Conservation (phyloP, 2,113 vertebrate genomes). For the Ascaphus truei region DNA sequence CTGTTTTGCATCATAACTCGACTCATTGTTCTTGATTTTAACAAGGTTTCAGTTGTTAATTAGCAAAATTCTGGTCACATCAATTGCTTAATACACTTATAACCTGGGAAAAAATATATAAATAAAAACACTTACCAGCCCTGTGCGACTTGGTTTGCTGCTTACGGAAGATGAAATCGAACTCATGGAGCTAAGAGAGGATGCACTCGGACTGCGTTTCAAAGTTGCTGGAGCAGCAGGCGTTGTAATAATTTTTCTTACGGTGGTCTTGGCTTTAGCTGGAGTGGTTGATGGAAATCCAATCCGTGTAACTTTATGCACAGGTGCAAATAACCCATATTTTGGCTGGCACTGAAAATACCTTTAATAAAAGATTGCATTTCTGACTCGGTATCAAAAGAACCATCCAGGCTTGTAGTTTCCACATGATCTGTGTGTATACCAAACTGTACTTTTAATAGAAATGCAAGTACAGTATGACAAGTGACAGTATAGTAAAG, state of each 20-base stretch:
- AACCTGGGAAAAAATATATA: background rate
- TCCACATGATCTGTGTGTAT: background rate
- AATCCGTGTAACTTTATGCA: slow-evolving; percentile 95
- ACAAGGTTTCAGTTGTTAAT: too few relatives aligned
- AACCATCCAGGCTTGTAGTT: too few relatives aligned
- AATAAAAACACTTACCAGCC: slow-evolving; percentile 77
- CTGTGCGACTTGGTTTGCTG: slow-evolving; percentile 92
- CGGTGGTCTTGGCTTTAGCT: slow-evolving; percentile 85
- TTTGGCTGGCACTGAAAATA: slow-evolving; percentile 97
- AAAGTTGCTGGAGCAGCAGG: slow-evolving; percentile 65
- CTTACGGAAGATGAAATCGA: slow-evolving; percentile 94
- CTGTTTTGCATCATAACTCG: too few relatives aligned
- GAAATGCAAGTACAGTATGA: fast-evolving
- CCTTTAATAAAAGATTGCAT: slow-evolving; percentile 59
- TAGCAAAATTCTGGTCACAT: too few relatives aligned
- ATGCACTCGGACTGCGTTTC: slow-evolving; percentile 90
- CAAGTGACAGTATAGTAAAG: too few relatives aligned
- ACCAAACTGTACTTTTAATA: background rate
- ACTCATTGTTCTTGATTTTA: too few relatives aligned
- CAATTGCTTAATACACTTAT: too few relatives aligned
- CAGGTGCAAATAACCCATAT: slow-evolving; percentile 95
- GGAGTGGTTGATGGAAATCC: slow-evolving; percentile 95
- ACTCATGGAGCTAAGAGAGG: slow-evolving; percentile 93
- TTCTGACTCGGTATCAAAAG: too few relatives aligned
- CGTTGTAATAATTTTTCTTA: slow-evolving; percentile 71